Percentiles rank a stretch among this genome's conserved stretches.
Evolutionary conservation across 2,797 vertebrate species (phyloP).

Genomic region (Trachurus trachurus): DNA sequence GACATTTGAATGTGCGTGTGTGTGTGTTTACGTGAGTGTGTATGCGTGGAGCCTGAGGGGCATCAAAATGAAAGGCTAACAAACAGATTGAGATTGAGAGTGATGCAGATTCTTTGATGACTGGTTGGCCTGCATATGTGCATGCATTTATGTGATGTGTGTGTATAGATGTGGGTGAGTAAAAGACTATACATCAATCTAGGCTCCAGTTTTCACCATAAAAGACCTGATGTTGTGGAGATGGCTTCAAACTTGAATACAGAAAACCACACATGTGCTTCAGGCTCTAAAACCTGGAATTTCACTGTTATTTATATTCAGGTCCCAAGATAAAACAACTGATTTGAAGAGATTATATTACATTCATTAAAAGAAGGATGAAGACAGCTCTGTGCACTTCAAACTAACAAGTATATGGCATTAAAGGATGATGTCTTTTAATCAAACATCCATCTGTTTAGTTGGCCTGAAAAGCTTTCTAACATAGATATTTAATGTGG

Average conservation of each 20-base stretch:
- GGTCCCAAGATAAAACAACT: not conserved
- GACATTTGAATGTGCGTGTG: constrained; percentile 29
- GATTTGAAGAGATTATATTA: constrained; percentile 25
- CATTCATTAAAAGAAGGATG: constrained; percentile 11
- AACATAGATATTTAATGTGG: constrained; percentile 4
- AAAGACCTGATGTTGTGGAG: not conserved
- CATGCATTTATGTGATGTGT: constrained; percentile 10
- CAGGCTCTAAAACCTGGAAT: not conserved
- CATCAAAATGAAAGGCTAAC: constrained; percentile 52
- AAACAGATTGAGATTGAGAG: constrained; percentile 59
- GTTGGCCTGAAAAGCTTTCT: not conserved
- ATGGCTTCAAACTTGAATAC: not conserved
- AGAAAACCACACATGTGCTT: not conserved
- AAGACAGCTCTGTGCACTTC: not conserved
- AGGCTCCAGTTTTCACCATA: not conserved
- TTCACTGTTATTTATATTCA: not conserved
- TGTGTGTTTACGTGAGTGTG: constrained; percentile 17
- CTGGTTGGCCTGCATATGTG: constrained; percentile 17
- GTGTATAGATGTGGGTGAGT: constrained; percentile 18
- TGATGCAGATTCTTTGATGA: constrained; percentile 51
- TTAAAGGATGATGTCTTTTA: not conserved
- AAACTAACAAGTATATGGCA: not conserved
- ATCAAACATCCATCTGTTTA: constrained; percentile 27
- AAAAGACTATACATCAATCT: not conserved
- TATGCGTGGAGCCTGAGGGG: constrained; percentile 36